These are phyloP conservation scores for Octonoba sinensis DNA, from an alignment of 2,888 invertebrate genomes.

Conservation along the genomic window DNA sequence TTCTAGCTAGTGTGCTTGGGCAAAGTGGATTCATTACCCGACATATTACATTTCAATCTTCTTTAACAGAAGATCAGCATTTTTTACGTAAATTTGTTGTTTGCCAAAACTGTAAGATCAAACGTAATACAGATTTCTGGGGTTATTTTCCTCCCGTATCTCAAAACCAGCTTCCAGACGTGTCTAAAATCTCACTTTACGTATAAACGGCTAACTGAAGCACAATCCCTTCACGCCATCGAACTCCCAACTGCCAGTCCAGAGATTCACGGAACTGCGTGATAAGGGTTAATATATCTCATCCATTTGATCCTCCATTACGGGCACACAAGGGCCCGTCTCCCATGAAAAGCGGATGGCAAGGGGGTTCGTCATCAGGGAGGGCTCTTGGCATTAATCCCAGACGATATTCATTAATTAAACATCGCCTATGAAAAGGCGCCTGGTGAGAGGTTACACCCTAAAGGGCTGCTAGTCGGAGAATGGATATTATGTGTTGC, in stretches of 20 bases:
- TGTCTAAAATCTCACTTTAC: too few relatives aligned
- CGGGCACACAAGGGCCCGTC: conserved; percentile 21
- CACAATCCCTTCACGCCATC: neutral
- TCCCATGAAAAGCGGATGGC: neutral
- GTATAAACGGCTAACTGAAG: too few relatives aligned
- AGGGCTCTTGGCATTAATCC: conserved; percentile 56
- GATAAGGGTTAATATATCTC: conserved; percentile 62
- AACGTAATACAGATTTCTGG: too few relatives aligned
- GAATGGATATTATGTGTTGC: conserved; percentile 39
- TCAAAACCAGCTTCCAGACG: too few relatives aligned
- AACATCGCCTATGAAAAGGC: conserved; percentile 58
- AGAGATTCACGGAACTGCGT: conserved; percentile 45
- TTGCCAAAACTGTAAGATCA: too few relatives aligned
- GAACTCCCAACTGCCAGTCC: neutral
- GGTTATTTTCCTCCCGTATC: too few relatives aligned
- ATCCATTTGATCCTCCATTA: conserved; percentile 63
- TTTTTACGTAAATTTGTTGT: too few relatives aligned
- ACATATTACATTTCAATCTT: too few relatives aligned
- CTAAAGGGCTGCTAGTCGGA: conserved; percentile 50
- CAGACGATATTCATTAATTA: conserved; percentile 62
- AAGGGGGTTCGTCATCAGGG: neutral
- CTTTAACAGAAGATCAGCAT: too few relatives aligned
- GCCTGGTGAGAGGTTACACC: conserved; percentile 62
- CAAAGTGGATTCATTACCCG: too few relatives aligned
- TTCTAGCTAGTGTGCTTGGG: too few relatives aligned